Conservation (phyloP, 2,113 vertebrate genomes). For the Colaptes auratus region DNA sequence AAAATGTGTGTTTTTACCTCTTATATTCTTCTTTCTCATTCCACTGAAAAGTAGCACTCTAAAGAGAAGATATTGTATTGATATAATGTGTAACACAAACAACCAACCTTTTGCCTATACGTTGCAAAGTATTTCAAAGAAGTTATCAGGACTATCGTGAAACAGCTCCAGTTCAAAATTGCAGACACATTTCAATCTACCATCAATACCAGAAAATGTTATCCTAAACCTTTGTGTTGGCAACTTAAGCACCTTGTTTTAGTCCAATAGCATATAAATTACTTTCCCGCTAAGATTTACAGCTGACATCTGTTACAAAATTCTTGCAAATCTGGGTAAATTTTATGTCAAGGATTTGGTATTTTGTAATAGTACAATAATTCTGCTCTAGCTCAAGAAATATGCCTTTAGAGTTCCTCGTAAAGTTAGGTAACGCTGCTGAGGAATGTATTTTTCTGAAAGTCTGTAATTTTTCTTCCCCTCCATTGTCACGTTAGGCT, state of each 20-base stretch:
- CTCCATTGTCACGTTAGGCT: not conserved
- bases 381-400: not conserved
- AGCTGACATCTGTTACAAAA: not conserved
- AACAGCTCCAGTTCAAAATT: not conserved
- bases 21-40: not conserved
- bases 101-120: not conserved
- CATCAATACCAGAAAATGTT: not conserved
- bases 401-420: not conserved
- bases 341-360: not conserved
- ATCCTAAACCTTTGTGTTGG: not conserved
- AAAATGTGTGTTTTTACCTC: not conserved
- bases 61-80: not conserved
- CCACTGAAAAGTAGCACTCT: not conserved
- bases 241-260: not conserved
- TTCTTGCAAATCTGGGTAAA: not conserved
- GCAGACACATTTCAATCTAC: not conserved
- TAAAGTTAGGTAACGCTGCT: not conserved
- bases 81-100: not conserved
- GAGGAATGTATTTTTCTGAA: not conserved
- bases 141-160: not conserved
- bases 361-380: not conserved
- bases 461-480: not conserved
- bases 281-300: not conserved
- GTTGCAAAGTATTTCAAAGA: not conserved
- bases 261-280: not conserved